Conservation (phyloP, 2,888 invertebrate species). For the Periphyllus acericola region DNA sequence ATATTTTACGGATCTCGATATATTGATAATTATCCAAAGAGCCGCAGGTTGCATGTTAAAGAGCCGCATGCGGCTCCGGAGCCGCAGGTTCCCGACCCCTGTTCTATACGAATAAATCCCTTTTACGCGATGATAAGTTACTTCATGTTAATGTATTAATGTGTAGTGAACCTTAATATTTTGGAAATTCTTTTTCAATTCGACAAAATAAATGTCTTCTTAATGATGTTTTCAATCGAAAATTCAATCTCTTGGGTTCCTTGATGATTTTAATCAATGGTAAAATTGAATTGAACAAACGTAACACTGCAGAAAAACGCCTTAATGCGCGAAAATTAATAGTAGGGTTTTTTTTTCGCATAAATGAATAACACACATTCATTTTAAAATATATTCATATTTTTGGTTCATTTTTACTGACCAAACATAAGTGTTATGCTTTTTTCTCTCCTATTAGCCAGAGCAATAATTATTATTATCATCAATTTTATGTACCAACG, state of each 20-base stretch:
- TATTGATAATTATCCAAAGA: too few species aligned
- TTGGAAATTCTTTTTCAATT: neutral
- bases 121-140: neutral
- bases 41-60: too few species aligned
- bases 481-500: neutral
- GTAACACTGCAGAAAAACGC: neutral
- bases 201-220: neutral
- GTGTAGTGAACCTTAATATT: neutral
- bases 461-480: neutral
- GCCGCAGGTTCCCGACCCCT: too few species aligned
- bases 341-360: neutral
- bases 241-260: neutral
- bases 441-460: neutral
- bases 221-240: slow-evolving; percentile 13
- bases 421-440: neutral
- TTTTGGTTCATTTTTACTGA: neutral
- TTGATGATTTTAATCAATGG: slow-evolving; percentile 13
- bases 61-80: too few species aligned
- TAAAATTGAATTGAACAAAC: slow-evolving; percentile 16
- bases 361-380: neutral
- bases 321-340: slow-evolving; percentile 4
- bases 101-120: neutral
- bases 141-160: neutral
- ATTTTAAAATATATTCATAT: neutral
- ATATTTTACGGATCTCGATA: too few species aligned